Evolutionary conservation across 2,888 invertebrate genomes (phyloP).

Genomic region (Taphrorychus bicolor): DNA sequence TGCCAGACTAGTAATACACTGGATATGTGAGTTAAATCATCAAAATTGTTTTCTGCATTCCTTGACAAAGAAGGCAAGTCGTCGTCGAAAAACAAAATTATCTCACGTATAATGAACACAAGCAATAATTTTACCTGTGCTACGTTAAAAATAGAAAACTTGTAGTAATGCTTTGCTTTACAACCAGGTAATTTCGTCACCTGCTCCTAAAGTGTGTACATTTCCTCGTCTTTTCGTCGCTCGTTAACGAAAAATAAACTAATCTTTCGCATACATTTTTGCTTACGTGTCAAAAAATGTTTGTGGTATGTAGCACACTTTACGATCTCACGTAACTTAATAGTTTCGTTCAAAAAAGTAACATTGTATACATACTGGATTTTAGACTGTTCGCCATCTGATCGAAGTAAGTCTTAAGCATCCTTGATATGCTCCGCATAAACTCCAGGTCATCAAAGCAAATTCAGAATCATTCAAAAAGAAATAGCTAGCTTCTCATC

Average conservation of each 20-base stretch:
- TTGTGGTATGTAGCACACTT: too few species aligned
- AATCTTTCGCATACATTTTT: background rate
- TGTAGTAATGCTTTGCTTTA: background rate
- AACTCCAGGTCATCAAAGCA: too few species aligned
- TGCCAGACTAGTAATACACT: too few species aligned
- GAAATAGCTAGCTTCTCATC: too few species aligned
- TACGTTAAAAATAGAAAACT: background rate
- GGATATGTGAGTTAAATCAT: background rate
- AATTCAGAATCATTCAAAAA: too few species aligned
- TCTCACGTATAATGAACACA: background rate
- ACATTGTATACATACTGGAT: too few species aligned
- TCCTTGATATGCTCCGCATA: too few species aligned
- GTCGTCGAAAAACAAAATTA: background rate
- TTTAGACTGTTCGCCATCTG: too few species aligned
- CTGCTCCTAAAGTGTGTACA: background rate
- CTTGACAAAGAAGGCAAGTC: background rate
- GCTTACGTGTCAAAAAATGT: background rate
- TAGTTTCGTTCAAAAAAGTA: too few species aligned
- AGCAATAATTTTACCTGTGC: background rate
- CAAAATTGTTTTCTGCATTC: background rate
- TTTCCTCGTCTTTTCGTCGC: conserved; percentile 12
- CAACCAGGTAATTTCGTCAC: conserved; percentile 9
- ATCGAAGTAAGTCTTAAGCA: too few species aligned
- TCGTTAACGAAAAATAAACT: too few species aligned
- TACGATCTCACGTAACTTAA: too few species aligned